Evolutionary conservation across 35 echinoderm and acorn worm species (phyloP).

Genomic region (Apostichopus californicus): DNA sequence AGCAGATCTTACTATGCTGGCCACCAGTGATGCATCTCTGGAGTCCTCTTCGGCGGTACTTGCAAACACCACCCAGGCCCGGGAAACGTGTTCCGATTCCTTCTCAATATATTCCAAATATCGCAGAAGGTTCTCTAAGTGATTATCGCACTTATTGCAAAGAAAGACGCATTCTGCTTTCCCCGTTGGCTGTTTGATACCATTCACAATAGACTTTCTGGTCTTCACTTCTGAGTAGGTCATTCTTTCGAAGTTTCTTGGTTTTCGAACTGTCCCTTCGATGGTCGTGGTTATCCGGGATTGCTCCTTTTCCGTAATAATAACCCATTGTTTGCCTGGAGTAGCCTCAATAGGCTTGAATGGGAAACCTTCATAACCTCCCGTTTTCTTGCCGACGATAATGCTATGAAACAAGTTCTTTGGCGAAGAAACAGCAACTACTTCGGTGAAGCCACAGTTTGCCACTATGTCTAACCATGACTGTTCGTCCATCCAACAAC

Average conservation of each 20-base stretch:
- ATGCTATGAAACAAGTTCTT: conserved; percentile 89
- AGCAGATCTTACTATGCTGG: conserved; percentile 65
- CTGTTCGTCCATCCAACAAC: conserved; percentile 74
- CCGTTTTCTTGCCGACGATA: conserved; percentile 65
- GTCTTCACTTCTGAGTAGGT: background rate
- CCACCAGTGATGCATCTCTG: conserved; percentile 12
- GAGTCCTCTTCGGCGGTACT: conserved; percentile 6
- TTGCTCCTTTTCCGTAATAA: conserved; percentile 34
- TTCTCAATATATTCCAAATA: conserved; percentile 59
- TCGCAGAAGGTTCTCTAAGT: conserved; percentile 53
- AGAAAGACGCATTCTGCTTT: conserved; percentile 41
- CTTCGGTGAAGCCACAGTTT: conserved; percentile 74
- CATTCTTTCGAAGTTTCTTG: background rate
- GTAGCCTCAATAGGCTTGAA: conserved; percentile 30
- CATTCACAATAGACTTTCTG: conserved; percentile 7
- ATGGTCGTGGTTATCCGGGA: background rate
- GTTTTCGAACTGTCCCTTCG: background rate
- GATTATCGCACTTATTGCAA: conserved; percentile 43
- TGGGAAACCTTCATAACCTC: conserved; percentile 33
- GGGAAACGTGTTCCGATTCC: conserved; percentile 55
- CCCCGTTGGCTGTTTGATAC: conserved; percentile 5
- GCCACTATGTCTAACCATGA: conserved; percentile 65
- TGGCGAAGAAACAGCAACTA: conserved; percentile 70
- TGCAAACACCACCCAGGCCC: conserved; percentile 72
- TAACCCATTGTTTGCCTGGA: conserved; percentile 46